These are phyloP conservation scores for Hyles euphorbiae DNA, from an alignment of 1,140 invertebrate species.

Conservation along the genomic window DNA sequence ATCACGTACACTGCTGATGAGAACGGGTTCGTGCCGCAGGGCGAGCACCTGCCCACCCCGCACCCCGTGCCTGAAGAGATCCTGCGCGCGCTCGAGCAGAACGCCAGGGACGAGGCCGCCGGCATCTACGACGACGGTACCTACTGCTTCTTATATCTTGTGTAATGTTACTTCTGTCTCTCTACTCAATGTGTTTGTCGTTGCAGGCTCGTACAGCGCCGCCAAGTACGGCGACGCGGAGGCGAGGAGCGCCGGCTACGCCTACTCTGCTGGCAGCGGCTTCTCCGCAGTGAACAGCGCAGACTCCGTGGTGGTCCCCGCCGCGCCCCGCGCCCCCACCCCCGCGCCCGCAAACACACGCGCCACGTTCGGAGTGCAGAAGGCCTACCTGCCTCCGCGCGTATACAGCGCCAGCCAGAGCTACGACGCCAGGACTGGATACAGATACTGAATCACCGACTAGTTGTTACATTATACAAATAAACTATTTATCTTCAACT, in stretches of 20 bases:
- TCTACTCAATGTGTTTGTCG: too few relatives aligned
- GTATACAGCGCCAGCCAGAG: background rate
- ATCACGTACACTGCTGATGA: conserved; percentile 86
- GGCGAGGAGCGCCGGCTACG: too few relatives aligned
- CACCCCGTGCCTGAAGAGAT: conserved; percentile 81
- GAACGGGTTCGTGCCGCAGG: conserved; percentile 85
- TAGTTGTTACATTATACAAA: too few relatives aligned
- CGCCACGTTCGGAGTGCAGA: background rate
- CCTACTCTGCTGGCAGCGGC: too few relatives aligned
- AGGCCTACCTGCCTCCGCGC: conserved; percentile 8
- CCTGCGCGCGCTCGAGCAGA: conserved; percentile 59
- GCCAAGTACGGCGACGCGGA: too few relatives aligned
- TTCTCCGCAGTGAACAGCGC: too few relatives aligned
- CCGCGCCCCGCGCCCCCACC: too few relatives aligned
- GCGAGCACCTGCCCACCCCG: conserved; percentile 85
- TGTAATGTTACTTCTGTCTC: too few relatives aligned
- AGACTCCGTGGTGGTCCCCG: too few relatives aligned
- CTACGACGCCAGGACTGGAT: conserved; percentile 11
- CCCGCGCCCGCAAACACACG: too few relatives aligned
- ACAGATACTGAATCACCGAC: conserved; percentile 5
- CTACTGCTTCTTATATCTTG: conserved; percentile 22
- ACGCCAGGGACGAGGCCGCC: conserved; percentile 61
- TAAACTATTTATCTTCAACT: too few relatives aligned
- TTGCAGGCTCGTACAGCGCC: background rate
- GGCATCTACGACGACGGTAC: conserved; percentile 64